phyloP scores from a whole-genome alignment of 1,140 invertebrate genomes.

The Uloborus diversus region DNA sequence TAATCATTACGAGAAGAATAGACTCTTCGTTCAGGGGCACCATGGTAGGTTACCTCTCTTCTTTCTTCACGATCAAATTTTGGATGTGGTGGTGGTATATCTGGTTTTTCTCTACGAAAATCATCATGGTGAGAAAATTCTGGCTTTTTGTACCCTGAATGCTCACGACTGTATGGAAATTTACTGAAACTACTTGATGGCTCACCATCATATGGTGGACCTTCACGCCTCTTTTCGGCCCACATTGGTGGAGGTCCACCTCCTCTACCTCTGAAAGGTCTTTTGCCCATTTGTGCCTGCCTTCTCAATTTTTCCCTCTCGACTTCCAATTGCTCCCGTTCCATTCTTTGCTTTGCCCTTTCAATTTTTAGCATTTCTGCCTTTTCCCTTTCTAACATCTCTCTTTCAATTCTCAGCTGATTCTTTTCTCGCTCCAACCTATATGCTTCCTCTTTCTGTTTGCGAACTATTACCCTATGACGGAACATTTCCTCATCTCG shows the following conservation, averaged over 20 bases:
- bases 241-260: conserved; percentile 4
- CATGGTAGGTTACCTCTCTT: conserved; percentile 35
- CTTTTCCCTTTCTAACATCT: conserved; percentile 38
- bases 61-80: conserved; percentile 12
- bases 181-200: conserved; percentile 2
- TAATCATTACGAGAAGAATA: conserved; percentile 47
- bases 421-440: conserved; percentile 46
- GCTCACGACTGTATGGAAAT: not conserved
- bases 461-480: conserved; percentile 33
- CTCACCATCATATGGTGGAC: not conserved
- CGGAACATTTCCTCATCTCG: conserved; percentile 7
- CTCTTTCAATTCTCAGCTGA: conserved; percentile 41
- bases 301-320: conserved; percentile 42
- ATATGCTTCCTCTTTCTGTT: conserved; percentile 52
- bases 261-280: conserved; percentile 10
- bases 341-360: conserved; percentile 33
- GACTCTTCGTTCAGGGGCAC: conserved; percentile 24
- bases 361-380: conserved; percentile 49
- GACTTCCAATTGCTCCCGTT: conserved; percentile 32
- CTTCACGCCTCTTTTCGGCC: conserved; percentile 10
- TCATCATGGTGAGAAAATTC: conserved; percentile 4
- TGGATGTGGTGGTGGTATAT: not conserved
- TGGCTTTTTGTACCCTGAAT: not conserved
- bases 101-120: not conserved
- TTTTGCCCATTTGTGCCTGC: conserved; percentile 28